Percentiles rank a stretch among this genome's conserved stretches.
phyloP scores from a whole-genome alignment of 2,797 vertebrate genomes.

The Hylomyscus alleni region DNA sequence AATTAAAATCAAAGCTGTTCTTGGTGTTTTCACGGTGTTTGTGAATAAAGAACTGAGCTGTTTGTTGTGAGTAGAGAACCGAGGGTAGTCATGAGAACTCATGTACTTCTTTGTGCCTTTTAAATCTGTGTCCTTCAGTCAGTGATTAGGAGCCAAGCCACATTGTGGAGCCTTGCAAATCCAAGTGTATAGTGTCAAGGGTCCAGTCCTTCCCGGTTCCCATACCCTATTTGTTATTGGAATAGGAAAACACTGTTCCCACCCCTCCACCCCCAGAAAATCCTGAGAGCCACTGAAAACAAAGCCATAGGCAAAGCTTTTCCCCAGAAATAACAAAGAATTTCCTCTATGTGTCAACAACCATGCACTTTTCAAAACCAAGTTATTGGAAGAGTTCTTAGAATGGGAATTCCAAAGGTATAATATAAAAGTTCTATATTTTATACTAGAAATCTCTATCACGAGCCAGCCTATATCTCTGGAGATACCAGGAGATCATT shows the following conservation, averaged over 20 bases:
- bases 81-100: not conserved
- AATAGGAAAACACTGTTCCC: not conserved
- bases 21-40: not conserved
- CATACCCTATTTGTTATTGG: not conserved
- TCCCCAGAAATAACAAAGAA: conserved; percentile 1
- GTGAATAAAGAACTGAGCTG: not conserved
- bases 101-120: not conserved
- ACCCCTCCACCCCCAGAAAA: not conserved
- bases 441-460: conserved; percentile 41
- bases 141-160: not conserved
- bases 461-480: not conserved
- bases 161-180: not conserved
- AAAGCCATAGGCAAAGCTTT: conserved; percentile 1
- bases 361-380: not conserved
- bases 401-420: not conserved
- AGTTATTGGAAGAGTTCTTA: not conserved
- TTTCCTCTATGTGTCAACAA: not conserved
- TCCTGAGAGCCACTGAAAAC: not conserved
- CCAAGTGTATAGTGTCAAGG: conserved; percentile 6
- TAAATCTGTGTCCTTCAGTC: not conserved
- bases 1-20: not conserved
- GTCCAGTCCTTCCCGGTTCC: not conserved
- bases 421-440: not conserved
- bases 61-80: not conserved
- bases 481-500: not conserved